These are phyloP conservation scores for Alloplasta piceator DNA, from an alignment of 2,888 invertebrate genomes.

Conservation along the genomic window DNA sequence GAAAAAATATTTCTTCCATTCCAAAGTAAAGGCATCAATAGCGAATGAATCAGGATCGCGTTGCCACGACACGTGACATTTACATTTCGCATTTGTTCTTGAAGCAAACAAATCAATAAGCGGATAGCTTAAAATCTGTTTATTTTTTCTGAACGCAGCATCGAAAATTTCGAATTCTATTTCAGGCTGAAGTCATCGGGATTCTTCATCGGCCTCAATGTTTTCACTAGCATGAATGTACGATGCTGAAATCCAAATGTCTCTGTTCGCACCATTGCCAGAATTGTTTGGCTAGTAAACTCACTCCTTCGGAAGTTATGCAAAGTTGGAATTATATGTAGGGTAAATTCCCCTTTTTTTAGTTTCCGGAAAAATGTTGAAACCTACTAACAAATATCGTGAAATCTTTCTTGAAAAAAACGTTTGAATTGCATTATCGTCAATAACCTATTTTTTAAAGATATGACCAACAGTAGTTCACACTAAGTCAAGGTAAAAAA, in stretches of 20 bases:
- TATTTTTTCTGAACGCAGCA: constrained; percentile 1
- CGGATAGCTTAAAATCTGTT: constrained; percentile 2
- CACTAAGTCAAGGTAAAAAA: too few relatives aligned
- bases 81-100: constrained; percentile 26
- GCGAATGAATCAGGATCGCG: constrained; percentile 36
- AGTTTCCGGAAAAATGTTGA: too few relatives aligned
- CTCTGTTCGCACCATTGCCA: constrained; percentile 46
- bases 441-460: too few relatives aligned
- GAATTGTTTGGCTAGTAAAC: constrained; percentile 3
- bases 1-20: constrained; percentile 33
- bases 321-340: too few relatives aligned
- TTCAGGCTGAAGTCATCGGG: constrained; percentile 27
- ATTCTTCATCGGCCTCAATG: constrained; percentile 28
- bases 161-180: constrained; percentile 33
- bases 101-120: constrained; percentile 38
- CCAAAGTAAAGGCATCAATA: constrained; percentile 46
- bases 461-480: too few relatives aligned
- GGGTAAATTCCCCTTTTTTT: too few relatives aligned
- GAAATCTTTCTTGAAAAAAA: too few relatives aligned
- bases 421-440: too few relatives aligned
- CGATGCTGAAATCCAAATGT: constrained; percentile 35
- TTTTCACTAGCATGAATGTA: constrained; percentile 26
- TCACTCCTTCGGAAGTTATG: too few relatives aligned
- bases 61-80: constrained; percentile 21
- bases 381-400: too few relatives aligned